A percentile compares a stretch with the other conserved stretches of the same genome.
phyloP scores from a whole-genome alignment of 2,888 invertebrate species.

The Hirtodrosophila histrioides region DNA sequence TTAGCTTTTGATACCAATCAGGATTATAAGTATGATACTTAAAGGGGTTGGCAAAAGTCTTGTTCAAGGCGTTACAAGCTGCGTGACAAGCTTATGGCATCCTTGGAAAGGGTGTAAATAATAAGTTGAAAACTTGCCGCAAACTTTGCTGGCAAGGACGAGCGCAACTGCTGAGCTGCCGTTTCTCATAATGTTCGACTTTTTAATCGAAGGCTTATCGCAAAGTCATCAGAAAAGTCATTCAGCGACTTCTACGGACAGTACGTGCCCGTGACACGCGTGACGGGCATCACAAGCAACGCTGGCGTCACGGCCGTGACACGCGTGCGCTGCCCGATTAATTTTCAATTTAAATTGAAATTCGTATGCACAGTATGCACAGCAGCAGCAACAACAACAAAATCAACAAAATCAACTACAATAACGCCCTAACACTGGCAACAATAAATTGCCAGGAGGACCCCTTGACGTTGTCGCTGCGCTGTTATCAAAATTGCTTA shows the following conservation, averaged over 20 bases:
- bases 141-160: slow-evolving; percentile 45
- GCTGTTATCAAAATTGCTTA: slow-evolving; percentile 70
- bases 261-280: slow-evolving; percentile 13
- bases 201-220: slow-evolving; percentile 63
- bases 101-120: not conserved
- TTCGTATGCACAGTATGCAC: slow-evolving; percentile 54
- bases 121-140: slow-evolving; percentile 36
- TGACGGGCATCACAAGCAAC: slow-evolving; percentile 16
- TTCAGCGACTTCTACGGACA: slow-evolving; percentile 17
- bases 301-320: slow-evolving; percentile 12
- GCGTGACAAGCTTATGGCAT: too few species aligned
- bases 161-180: slow-evolving; percentile 46
- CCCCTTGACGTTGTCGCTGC: slow-evolving; percentile 53
- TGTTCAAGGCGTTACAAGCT: too few species aligned
- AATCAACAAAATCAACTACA: slow-evolving; percentile 12
- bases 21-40: too few species aligned
- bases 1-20: too few species aligned
- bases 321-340: slow-evolving; percentile 55
- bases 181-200: slow-evolving; percentile 46
- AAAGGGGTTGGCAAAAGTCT: too few species aligned
- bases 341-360: slow-evolving; percentile 72
- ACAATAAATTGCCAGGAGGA: slow-evolving; percentile 58
- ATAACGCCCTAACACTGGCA: slow-evolving; percentile 16
- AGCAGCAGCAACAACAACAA: slow-evolving; percentile 19
- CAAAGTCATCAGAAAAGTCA: slow-evolving; percentile 47